These are phyloP conservation scores for Mixornis gularis DNA, from an alignment of 2,113 vertebrate species.

Conservation along the genomic window DNA sequence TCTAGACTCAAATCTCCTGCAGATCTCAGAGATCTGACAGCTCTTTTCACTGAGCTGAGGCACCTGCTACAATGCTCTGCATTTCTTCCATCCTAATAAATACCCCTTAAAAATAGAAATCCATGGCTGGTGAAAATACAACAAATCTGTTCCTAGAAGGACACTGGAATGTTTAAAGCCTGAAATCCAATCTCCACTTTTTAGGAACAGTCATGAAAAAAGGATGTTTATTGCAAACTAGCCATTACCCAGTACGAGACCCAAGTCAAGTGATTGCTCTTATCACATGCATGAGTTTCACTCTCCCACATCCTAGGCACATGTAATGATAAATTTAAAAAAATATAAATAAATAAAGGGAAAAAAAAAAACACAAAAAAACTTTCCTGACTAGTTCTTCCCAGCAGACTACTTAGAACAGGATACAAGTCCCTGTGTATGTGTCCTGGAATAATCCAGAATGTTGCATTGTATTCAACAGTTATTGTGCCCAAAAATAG, in stretches of 20 bases:
- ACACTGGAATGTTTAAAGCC: neutral
- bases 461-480: too few species aligned
- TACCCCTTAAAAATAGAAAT: neutral
- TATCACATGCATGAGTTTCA: neutral
- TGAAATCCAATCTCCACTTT: neutral
- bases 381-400: neutral
- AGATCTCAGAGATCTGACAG: neutral
- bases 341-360: neutral
- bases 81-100: neutral
- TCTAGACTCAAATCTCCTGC: neutral
- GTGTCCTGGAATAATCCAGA: neutral
- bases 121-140: neutral
- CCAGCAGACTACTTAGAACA: neutral
- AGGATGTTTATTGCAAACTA: neutral
- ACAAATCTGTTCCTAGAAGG: neutral
- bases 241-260: neutral
- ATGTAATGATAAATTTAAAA: accelerated
- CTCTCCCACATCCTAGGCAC: neutral
- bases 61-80: neutral
- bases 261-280: neutral
- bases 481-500: neutral
- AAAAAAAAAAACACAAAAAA: neutral
- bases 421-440: neutral
- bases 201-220: neutral
- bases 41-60: neutral